Conservation (phyloP, 2,888 invertebrate species). For the Agrotis ipsilon region DNA sequence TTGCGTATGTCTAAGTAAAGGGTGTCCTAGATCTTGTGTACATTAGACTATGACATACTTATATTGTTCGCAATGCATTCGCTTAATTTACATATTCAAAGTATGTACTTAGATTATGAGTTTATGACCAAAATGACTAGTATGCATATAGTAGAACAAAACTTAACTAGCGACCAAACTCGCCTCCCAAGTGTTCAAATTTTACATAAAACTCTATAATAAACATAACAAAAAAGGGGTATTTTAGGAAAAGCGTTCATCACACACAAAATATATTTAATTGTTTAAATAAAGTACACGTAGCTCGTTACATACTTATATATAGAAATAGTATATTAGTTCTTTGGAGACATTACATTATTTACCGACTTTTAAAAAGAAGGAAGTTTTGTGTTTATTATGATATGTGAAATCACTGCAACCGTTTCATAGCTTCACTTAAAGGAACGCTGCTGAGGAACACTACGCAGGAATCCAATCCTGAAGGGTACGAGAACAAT, state of each 20-base stretch:
- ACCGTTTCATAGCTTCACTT: constrained; percentile 34
- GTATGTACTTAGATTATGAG: neutral
- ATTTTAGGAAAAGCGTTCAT: neutral
- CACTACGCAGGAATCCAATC: constrained; percentile 28
- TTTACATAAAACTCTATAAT: no score
- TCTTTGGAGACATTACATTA: neutral
- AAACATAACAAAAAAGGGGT: no score
- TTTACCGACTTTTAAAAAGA: neutral
- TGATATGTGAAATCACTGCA: constrained; percentile 6
- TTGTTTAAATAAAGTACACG: neutral
- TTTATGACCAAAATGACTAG: neutral
- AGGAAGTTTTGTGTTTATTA: neutral
- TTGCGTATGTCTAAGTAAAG: constrained; percentile 28
- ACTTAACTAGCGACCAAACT: no score
- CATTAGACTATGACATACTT: constrained; percentile 17
- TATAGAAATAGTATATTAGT: constrained; percentile 11
- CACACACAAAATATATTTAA: neutral
- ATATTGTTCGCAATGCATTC: constrained; percentile 14
- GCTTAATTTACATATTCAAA: constrained; percentile 15
- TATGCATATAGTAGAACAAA: neutral
- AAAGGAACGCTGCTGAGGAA: constrained; percentile 41
- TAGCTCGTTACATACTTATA: constrained; percentile 4
- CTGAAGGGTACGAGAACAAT: constrained; percentile 39
- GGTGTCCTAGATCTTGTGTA: constrained; percentile 37
- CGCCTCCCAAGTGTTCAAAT: no score